Evolutionary conservation across 2,888 invertebrate genomes (phyloP), one percentile per base, ranked within the genome.

Genomic region (Boloria selene): DNA sequence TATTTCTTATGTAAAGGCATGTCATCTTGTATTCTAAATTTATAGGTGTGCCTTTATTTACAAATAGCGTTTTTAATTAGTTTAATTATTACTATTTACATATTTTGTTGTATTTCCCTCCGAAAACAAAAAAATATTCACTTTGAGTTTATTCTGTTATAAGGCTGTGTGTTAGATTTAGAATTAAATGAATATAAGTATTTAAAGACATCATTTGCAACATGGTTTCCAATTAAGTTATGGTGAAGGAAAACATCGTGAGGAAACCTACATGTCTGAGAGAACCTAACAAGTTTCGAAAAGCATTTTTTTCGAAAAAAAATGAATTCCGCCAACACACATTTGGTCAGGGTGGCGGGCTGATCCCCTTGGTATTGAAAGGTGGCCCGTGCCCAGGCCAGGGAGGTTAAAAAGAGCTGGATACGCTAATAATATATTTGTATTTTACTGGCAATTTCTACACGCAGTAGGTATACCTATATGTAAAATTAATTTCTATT

Each of bases 11-110:
- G 13, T 13, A 17, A 13, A 50, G 10, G 10, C 5, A 13, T 22
- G 0, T 13, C 6, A 26, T n/a, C n/a, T 14, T 10, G 31, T 31
- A 10, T n/a, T 53, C 14, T 7, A 13, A 5, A 53, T 80, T 78
- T 81, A 80, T 82, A 75, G 74, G 85, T 82, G 87, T 88, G 87
- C 88, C 87, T 87, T 88, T 87, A 84, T 85, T 85, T 74, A 78
- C 51, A 68, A 70, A 78, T 77, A 77, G 70, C 74, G 67, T 74
- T 75, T 70, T 82, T 75, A 52, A n/a, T n/a, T n/a, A n/a, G 44
- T 64, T 52, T 18, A 17, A 17, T 6, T 13, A 7, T 44, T 22
- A n/a, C 13, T 45, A 17, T 5, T 45, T 31, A 14, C 14, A 31
- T 26, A 22, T 53, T 54, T 31, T 22, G 26, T 49, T 62, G n/a